Base-by-base conservation (phyloP, 2,888 invertebrate species). In the Trachelus iudaicus region DNA sequence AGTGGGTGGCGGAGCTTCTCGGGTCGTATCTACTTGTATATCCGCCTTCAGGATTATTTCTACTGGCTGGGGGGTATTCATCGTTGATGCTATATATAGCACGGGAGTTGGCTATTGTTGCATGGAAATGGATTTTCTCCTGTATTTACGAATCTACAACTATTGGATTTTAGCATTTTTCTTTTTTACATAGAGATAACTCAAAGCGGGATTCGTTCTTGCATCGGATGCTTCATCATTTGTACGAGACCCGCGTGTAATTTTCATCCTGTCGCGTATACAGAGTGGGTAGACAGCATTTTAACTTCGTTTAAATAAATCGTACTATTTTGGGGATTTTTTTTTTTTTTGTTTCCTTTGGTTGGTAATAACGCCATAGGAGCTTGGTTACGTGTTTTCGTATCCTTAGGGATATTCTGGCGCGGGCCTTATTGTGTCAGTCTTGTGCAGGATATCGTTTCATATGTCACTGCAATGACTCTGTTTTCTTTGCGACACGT, bases 401-500 rank as follows among this genome's bases (percentile, higher is more conserved):
- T 23, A 56, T 56, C 23, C 9, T 56, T 23, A 9, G 56, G 56
- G 56, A 23, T 23, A 56, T 56, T 56, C 23, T 23, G 23, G 23
- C 15, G 9, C 9, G 1, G 56, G 23, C 56, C 56, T 56, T 56
- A 56, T 56, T 56, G 56, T 9, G 56, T 56, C 56, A 23, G 56
- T 56, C 56, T 56, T 23, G 56, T 56, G 56, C 56, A 56, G 56
- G 23, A 56, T 87, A 88, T 88, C 83, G 85, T 89, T 86, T 89
- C 90, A 90, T 90, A 90, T 89, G 89, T 89, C 89, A 89, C 87
- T 83, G 85, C 87, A 85, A 90, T 89, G 89, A 88, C 89, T 90
- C 89, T 90, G 90, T 88, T 88, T 88, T 88, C 87, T 85, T 56
- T 88, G 88, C 85, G 86, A 85, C 89, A 89, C 84, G 83, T 89